Evolutionary conservation across 1,140 invertebrate species (phyloP).

Genomic region (Drosophila tani): DNA sequence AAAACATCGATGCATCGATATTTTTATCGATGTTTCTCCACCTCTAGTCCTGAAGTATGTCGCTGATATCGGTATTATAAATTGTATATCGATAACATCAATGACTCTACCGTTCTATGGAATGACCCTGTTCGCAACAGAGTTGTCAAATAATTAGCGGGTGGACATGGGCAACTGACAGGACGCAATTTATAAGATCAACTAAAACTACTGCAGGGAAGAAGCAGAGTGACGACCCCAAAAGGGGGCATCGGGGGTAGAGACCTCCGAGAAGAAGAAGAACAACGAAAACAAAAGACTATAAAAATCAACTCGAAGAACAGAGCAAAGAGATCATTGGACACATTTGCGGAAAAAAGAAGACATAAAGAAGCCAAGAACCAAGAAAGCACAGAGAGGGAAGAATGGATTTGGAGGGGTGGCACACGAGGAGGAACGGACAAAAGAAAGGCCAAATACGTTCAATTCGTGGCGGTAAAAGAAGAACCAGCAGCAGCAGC

Average conservation of each 20-base stretch:
- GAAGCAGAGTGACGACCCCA: not conserved
- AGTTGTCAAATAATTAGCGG: not conserved
- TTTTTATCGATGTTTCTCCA: no score
- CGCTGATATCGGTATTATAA: no score
- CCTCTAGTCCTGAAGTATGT: no score
- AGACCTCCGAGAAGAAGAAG: constrained; percentile 30
- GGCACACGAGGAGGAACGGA: constrained; percentile 34
- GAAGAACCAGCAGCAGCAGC: constrained; percentile 22
- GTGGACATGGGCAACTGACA: not conserved
- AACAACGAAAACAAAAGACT: constrained; percentile 51
- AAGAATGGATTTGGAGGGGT: constrained; percentile 15
- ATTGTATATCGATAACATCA: no score
- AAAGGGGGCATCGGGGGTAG: constrained; percentile 27
- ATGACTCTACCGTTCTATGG: not conserved
- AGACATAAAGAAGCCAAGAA: constrained; percentile 33
- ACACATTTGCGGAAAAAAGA: constrained; percentile 61
- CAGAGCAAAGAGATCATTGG: constrained; percentile 68
- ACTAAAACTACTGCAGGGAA: not conserved
- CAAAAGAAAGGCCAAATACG: constrained; percentile 80
- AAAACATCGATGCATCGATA: no score
- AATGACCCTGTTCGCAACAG: not conserved
- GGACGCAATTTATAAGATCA: not conserved
- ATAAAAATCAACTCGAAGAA: constrained; percentile 56
- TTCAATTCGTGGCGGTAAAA: constrained; percentile 56
- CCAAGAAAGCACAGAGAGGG: constrained; percentile 18